Evolutionary conservation across 2,888 invertebrate species (phyloP).

Genomic region (Eupithecia dodoneata): DNA sequence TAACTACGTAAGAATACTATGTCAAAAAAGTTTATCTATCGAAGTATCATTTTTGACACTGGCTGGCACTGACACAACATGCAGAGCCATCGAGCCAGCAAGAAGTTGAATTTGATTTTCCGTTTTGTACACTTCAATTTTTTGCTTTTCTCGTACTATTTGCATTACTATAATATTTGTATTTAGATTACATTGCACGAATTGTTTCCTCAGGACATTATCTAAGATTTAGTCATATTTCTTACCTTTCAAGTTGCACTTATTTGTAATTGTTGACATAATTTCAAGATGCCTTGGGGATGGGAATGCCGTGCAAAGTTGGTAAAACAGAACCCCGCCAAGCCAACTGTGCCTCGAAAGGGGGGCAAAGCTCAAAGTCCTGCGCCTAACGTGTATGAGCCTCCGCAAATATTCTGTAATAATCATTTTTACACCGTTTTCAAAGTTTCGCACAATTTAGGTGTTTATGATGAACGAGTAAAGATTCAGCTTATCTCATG

Average conservation of each 20-base stretch:
- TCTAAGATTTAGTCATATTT: neutral
- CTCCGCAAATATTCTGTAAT: conserved; percentile 64
- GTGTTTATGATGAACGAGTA: neutral
- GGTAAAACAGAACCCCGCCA: conserved; percentile 64
- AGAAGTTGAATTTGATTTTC: neutral
- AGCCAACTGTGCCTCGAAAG: conserved; percentile 57
- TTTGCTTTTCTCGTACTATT: neutral
- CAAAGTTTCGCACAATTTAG: neutral
- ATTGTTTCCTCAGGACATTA: neutral
- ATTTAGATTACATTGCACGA: neutral
- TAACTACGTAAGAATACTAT: too few relatives aligned
- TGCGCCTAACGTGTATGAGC: conserved; percentile 63
- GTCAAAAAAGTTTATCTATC: too few relatives aligned
- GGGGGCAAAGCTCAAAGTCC: conserved; percentile 48
- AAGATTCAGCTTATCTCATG: too few relatives aligned
- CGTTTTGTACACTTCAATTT: neutral
- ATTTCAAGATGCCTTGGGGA: conserved; percentile 65
- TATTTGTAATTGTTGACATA: neutral
- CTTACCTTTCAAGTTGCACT: neutral
- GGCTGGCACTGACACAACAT: too few relatives aligned
- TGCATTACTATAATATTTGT: neutral
- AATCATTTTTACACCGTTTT: neutral
- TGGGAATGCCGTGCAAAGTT: conserved; percentile 68
- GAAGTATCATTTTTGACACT: too few relatives aligned
- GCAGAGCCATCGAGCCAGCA: too few relatives aligned